Evolutionary conservation across 2,113 vertebrate species (phyloP).

Genomic region (Corynorhinus townsendii): DNA sequence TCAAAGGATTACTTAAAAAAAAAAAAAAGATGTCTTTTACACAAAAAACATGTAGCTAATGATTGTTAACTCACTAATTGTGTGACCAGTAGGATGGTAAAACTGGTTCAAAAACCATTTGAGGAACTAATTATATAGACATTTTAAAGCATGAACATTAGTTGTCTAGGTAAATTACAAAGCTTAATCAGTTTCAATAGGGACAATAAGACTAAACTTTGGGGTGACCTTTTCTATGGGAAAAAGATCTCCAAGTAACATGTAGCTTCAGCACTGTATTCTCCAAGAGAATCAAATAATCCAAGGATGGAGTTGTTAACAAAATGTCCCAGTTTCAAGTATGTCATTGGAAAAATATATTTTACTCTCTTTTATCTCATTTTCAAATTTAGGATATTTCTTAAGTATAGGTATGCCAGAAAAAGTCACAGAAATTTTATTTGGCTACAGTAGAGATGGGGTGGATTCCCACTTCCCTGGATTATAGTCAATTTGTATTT

Average conservation of each 20-base stretch:
- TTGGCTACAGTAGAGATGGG: not conserved
- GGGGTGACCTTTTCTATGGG: not conserved
- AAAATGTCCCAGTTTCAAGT: not conserved
- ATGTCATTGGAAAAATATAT: not conserved
- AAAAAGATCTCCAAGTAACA: not conserved
- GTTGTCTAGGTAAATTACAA: not conserved
- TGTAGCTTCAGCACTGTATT: not conserved
- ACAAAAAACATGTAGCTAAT: not conserved
- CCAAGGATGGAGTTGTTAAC: not conserved
- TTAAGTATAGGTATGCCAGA: not conserved
- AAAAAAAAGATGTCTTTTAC: not conserved
- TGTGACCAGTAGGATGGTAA: not conserved
- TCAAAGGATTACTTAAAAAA: not conserved
- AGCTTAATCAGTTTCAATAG: not conserved
- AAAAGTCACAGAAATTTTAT: not conserved
- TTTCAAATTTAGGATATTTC: not conserved
- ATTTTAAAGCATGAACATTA: not conserved
- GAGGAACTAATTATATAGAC: not conserved
- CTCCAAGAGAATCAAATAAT: not conserved
- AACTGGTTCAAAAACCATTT: not conserved
- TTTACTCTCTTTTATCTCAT: not conserved
- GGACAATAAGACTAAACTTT: not conserved
- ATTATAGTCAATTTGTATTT: not conserved
- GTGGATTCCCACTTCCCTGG: not conserved
- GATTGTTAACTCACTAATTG: not conserved